Evolutionary conservation across 2,797 vertebrate species (phyloP).

Genomic region (Brachyalestes nurse): DNA sequence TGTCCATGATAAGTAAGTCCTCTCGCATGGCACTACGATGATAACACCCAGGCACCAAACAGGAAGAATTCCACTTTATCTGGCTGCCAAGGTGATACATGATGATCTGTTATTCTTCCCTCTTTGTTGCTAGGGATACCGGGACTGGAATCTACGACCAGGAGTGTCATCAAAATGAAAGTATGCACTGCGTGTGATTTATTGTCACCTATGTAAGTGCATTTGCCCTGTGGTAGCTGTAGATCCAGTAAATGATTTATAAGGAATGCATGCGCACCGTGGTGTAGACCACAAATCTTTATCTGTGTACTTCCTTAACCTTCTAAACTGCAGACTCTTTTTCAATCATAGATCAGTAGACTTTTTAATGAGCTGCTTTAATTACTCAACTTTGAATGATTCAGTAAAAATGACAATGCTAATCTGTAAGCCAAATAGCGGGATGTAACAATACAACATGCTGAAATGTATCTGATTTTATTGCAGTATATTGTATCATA

Average conservation of each 20-base stretch:
- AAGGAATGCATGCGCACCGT: not conserved
- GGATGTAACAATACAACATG: too few species aligned
- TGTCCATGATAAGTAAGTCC: constrained; percentile 5
- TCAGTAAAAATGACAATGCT: too few species aligned
- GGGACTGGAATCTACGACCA: constrained; percentile 34
- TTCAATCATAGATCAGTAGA: not conserved
- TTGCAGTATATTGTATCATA: too few species aligned
- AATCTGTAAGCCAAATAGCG: too few species aligned
- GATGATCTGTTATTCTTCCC: constrained; percentile 38
- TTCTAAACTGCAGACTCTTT: not conserved
- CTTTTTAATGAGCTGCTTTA: not conserved
- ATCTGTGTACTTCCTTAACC: not conserved
- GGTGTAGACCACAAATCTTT: not conserved
- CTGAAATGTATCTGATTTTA: too few species aligned
- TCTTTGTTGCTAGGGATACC: constrained; percentile 48
- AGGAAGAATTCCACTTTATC: constrained; percentile 33
- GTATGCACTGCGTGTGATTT: constrained; percentile 32
- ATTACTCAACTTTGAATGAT: too few species aligned
- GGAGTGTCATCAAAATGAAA: constrained; percentile 41
- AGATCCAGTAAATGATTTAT: constrained; percentile 34
- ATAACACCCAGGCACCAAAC: constrained; percentile 24
- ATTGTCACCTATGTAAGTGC: constrained; percentile 11
- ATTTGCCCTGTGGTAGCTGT: not conserved
- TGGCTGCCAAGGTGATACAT: constrained; percentile 39
- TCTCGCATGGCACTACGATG: constrained; percentile 13